A percentile compares a stretch with the other conserved stretches of the same genome.
Conservation (phyloP, 2,113 vertebrate genomes). For the Halichoerus grypus region DNA sequence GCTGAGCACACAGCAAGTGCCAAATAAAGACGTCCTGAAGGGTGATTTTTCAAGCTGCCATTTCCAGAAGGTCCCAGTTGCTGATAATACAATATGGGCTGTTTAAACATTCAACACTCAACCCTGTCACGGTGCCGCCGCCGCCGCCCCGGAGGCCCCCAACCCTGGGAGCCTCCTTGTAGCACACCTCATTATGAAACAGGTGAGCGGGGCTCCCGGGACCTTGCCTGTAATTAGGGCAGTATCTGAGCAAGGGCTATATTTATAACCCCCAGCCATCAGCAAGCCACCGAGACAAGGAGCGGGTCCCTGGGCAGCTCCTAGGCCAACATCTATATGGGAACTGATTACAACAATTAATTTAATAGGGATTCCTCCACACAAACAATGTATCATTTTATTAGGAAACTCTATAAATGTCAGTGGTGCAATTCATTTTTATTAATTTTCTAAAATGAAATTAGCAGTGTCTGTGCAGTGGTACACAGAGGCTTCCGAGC, state of each 20-base stretch:
- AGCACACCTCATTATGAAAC: conserved; percentile 42
- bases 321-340: not conserved
- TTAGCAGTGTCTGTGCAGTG: conserved; percentile 78
- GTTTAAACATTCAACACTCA: not conserved
- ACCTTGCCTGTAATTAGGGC: conserved; percentile 61
- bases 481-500: conserved; percentile 77
- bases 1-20: conserved; percentile 38
- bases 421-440: conserved; percentile 85
- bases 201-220: not conserved
- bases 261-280: conserved; percentile 59
- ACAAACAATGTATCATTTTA: conserved; percentile 79
- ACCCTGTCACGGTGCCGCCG: rapidly evolving
- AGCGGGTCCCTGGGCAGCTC: not conserved
- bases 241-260: conserved; percentile 11
- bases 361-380: conserved; percentile 69
- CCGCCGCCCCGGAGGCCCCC: not conserved
- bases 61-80: not conserved
- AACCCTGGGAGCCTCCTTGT: not conserved
- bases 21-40: not conserved
- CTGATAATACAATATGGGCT: not conserved
- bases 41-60: conserved; percentile 16
- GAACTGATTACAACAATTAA: conserved; percentile 66
- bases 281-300: not conserved
- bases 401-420: conserved; percentile 84
- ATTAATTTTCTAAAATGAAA: conserved; percentile 89